phyloP scores from a whole-genome alignment of 2,888 invertebrate species.

The Mechanitis messenoides region DNA sequence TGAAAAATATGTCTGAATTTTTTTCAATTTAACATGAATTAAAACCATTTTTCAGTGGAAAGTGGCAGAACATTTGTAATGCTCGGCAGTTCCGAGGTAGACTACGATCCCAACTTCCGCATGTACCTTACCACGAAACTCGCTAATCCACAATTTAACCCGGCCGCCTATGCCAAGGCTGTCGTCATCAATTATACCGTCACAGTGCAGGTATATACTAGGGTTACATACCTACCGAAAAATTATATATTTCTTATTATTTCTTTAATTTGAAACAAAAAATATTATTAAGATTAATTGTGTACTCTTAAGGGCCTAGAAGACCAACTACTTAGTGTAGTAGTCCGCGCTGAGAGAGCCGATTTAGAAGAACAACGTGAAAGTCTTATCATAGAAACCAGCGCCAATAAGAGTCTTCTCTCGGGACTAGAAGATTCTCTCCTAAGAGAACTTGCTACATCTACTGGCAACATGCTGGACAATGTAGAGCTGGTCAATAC shows the following conservation, averaged over 20 bases:
- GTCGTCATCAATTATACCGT: constrained; percentile 95
- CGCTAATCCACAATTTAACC: constrained; percentile 90
- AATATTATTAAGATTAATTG: neutral
- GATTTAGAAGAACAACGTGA: constrained; percentile 94
- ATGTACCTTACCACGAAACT: constrained; percentile 94
- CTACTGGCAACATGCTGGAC: constrained; percentile 94
- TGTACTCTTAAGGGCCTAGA: constrained; percentile 83
- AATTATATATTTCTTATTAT: too few relatives aligned
- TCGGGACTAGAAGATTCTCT: constrained; percentile 91
- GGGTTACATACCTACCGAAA: too few relatives aligned
- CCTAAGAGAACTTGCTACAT: constrained; percentile 88
- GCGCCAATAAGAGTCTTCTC: constrained; percentile 88
- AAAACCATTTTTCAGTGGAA: constrained; percentile 56
- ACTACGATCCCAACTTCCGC: constrained; percentile 91
- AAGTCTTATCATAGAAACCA: constrained; percentile 87
- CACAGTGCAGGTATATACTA: constrained; percentile 79
- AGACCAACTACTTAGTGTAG: constrained; percentile 92
- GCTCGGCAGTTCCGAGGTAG: constrained; percentile 92
- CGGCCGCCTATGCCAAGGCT: constrained; percentile 90
- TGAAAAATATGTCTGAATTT: neutral
- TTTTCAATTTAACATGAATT: neutral
- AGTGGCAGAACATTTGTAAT: constrained; percentile 88
- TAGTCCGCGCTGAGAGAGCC: constrained; percentile 89
- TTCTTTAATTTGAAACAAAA: too few relatives aligned
- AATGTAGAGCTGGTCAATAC: constrained; percentile 91